Base-by-base conservation (phyloP, 2,797 vertebrate species). In the Alectoris magna region DNA sequence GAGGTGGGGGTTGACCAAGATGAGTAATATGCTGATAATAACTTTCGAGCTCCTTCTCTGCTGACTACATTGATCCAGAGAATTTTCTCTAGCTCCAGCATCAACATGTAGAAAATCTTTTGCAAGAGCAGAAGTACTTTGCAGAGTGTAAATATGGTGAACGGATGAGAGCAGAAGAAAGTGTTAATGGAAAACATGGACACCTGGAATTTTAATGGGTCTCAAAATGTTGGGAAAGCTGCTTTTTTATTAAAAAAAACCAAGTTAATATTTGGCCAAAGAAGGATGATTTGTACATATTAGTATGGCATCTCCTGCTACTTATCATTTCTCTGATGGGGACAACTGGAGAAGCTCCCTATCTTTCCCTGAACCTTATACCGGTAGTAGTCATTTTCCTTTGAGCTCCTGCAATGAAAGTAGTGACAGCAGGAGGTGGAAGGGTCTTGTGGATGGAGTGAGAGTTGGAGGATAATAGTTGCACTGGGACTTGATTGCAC, bases 61-160 rank as follows among this genome's bases (percentile, higher is more conserved):
- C 64, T 92, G 84, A 66, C 48, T 93, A 51, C 60, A 85, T 69
- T 41, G 56, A 58, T 36, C 58, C 84, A 92, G 72, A 77, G 53
- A 66, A 85, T 29, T 59, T 87, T 67, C 51, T 91, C 82, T 53
- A 62, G 14, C 53, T 82, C 36, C 19, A 27, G 19, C 11, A 51
- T 19, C 75, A 77, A 68, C 24, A 38, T 24, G 59, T 49, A 66
- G 14, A 68, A 43, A 44, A 77, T 43, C 41, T 87, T 82, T 34
- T 71, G 23, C 44, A 71, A 74, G 41, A 83, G 38, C 44, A 53
- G 31, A 55, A 68, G 18, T 29, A 80, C 4, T 34, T 76, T 4
- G 6, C 6, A 19, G 23, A 9, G 49, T 2, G 2, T 43, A 27
- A 87, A 73, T 62, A 62, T 26, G 10, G 14, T 18, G 56, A 84